These are phyloP conservation scores for Typhlomys cinereus DNA, from an alignment of 2,113 vertebrate genomes.

Conservation along the genomic window DNA sequence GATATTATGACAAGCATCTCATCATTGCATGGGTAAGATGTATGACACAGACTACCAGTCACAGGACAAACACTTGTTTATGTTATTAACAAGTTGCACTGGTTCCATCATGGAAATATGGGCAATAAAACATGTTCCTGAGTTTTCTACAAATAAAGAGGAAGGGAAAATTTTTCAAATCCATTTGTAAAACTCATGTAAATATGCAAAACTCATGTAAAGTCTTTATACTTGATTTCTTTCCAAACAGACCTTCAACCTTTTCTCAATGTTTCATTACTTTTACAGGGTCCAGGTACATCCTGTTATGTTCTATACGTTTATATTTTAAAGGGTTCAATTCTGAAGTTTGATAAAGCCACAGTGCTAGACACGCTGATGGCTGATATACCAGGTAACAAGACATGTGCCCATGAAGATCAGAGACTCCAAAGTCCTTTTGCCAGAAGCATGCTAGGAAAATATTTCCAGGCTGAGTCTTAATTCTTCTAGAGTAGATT, in stretches of 20 bases:
- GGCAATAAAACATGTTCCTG: not conserved
- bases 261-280: conserved; percentile 7
- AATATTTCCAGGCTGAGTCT: not conserved
- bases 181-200: no score
- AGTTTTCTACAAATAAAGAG: not conserved
- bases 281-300: not conserved
- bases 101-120: not conserved
- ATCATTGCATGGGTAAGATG: not conserved
- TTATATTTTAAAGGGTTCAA: not conserved
- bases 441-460: not conserved
- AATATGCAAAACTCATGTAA: conserved; percentile 9
- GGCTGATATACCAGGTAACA: not conserved
- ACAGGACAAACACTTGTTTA: not conserved
- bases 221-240: not conserved
- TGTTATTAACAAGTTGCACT: not conserved
- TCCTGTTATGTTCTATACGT: not conserved
- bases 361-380: not conserved
- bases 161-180: not conserved
- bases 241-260: not conserved
- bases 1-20: no score
- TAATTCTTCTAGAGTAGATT: not conserved
- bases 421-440: not conserved
- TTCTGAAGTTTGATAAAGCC: conserved; percentile 18
- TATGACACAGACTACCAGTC: not conserved
- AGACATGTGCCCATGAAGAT: not conserved